Conservation (phyloP, 2,797 vertebrate species). For the Aulostomus chinensis region DNA sequence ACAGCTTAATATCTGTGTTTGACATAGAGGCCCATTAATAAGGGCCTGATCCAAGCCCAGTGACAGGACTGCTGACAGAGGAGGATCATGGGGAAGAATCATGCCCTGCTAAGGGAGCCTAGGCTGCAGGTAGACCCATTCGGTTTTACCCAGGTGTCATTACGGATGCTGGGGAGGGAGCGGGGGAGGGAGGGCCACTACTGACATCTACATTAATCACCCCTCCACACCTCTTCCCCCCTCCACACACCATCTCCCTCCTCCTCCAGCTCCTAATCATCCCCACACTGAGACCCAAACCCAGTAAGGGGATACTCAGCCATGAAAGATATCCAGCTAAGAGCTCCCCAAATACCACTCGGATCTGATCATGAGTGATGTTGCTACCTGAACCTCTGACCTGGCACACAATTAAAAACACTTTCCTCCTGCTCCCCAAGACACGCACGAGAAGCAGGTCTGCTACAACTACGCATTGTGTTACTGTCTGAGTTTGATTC, state of each 20-base stretch:
- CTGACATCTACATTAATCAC: slow-evolving; percentile 90
- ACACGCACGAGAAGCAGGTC: slow-evolving; percentile 28
- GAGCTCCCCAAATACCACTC: slow-evolving; percentile 80
- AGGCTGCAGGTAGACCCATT: slow-evolving; percentile 74
- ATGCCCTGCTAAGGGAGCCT: slow-evolving; percentile 75
- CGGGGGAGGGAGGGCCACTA: slow-evolving; percentile 51
- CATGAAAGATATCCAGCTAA: slow-evolving; percentile 81
- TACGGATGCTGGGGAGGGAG: slow-evolving; percentile 75
- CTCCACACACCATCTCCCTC: slow-evolving; percentile 18
- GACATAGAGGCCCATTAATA: slow-evolving; percentile 88
- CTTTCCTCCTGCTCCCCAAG: slow-evolving; percentile 59
- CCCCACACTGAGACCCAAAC: slow-evolving; percentile 68
- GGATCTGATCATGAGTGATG: slow-evolving; percentile 80
- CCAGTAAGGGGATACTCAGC: slow-evolving; percentile 70
- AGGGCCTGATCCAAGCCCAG: slow-evolving; percentile 81
- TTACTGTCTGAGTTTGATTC: slow-evolving; percentile 54
- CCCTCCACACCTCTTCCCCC: slow-evolving; percentile 52
- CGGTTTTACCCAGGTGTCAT: slow-evolving; percentile 80
- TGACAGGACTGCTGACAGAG: slow-evolving; percentile 88
- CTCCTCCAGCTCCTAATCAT: slow-evolving; percentile 75
- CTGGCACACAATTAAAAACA: slow-evolving; percentile 82
- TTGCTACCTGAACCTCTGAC: slow-evolving; percentile 79
- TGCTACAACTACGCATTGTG: slow-evolving; percentile 30
- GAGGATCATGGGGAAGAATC: slow-evolving; percentile 83
- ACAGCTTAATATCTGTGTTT: slow-evolving; percentile 86